phyloP scores from a whole-genome alignment of 1,140 invertebrate species.

The Halyomorpha halys region DNA sequence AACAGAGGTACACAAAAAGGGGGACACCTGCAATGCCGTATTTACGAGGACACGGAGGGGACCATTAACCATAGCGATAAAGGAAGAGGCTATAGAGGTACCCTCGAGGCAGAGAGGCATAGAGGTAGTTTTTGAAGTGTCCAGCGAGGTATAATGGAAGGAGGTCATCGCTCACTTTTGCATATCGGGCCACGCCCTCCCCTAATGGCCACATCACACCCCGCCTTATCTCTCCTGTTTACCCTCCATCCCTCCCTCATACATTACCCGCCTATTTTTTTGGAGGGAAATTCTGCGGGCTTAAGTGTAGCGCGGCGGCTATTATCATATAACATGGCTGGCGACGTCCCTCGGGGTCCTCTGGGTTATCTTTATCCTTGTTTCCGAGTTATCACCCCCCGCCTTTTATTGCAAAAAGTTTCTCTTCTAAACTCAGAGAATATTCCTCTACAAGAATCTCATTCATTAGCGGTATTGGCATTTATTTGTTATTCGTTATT shows the following conservation, averaged over 20 bases:
- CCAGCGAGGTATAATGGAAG: not conserved
- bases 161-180: conserved; percentile 13
- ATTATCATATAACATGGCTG: no score
- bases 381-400: no score
- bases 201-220: no score
- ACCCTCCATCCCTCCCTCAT: not conserved
- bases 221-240: conserved; percentile 1
- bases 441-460: no score
- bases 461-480: no score
- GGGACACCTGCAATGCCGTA: not conserved
- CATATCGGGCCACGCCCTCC: conserved; percentile 3
- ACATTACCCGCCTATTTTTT: not conserved
- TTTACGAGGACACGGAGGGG: not conserved
- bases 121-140: not conserved
- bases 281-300: conserved; percentile 8
- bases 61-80: not conserved
- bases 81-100: not conserved
- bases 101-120: not conserved
- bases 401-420: no score
- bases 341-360: no score
- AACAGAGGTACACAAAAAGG: no score
- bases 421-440: no score
- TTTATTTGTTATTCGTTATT: no score
- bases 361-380: no score
- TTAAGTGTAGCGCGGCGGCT: no score